phyloP scores from a whole-genome alignment of 2,113 vertebrate species.

The Archocentrus centrarchus region DNA sequence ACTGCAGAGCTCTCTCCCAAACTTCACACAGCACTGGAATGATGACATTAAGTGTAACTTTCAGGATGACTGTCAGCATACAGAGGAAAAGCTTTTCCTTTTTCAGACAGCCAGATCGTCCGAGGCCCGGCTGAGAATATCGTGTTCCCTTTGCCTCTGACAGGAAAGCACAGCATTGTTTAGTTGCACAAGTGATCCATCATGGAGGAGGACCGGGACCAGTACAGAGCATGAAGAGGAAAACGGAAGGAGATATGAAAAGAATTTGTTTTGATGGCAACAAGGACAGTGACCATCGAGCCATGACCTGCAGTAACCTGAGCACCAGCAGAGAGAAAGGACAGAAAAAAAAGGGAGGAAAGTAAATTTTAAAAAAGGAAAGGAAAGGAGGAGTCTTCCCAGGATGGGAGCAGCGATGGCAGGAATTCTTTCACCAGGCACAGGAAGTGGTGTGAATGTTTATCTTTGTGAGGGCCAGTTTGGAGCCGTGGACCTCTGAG shows the following conservation, averaged over 20 bases:
- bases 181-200: constrained; percentile 43
- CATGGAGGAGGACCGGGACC: constrained; percentile 25
- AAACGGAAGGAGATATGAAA: constrained; percentile 60
- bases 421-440: constrained; percentile 20
- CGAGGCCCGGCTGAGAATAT: not conserved
- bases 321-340: not conserved
- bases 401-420: constrained; percentile 40
- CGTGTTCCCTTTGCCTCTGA: constrained; percentile 34
- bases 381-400: constrained; percentile 65
- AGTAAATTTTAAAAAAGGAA: constrained; percentile 10
- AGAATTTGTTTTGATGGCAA: constrained; percentile 56
- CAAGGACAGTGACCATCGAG: constrained; percentile 34
- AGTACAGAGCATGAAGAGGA: constrained; percentile 11
- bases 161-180: constrained; percentile 58
- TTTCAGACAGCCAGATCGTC: not conserved
- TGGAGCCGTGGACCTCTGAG: not conserved
- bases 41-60: not conserved
- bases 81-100: not conserved
- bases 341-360: constrained; percentile 14
- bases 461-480: constrained; percentile 23
- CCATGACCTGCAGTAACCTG: constrained; percentile 53
- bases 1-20: not conserved
- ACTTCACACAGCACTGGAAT: not conserved
- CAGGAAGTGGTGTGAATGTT: constrained; percentile 58
- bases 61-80: not conserved